These are phyloP conservation scores for Notolabrus celidotus DNA, from an alignment of 2,797 vertebrate species.

Conservation along the genomic window DNA sequence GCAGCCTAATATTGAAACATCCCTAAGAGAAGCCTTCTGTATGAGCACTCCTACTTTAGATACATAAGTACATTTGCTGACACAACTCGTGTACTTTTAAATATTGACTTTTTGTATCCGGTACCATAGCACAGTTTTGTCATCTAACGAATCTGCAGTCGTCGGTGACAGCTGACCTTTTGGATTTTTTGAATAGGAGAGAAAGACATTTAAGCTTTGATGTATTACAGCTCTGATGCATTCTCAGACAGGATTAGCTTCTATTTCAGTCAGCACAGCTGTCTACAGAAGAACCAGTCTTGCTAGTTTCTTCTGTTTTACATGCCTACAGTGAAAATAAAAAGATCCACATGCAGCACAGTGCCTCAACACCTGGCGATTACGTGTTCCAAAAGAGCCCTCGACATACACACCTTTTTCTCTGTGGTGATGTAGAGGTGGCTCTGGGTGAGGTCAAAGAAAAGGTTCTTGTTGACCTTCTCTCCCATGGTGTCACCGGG, in stretches of 20 bases:
- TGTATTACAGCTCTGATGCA: not conserved
- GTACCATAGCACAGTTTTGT: not conserved
- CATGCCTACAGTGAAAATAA: not conserved
- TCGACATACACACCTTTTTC: conserved; percentile 86
- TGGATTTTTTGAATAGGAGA: not conserved
- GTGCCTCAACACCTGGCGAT: not conserved
- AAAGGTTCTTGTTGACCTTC: conserved; percentile 92
- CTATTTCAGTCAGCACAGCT: not conserved
- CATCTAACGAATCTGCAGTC: not conserved
- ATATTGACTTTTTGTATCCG: not conserved
- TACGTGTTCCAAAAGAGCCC: not conserved
- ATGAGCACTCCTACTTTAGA: not conserved
- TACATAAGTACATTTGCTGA: not conserved
- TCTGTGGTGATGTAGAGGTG: conserved; percentile 94
- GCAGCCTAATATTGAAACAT: too few relatives aligned
- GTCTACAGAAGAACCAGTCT: not conserved
- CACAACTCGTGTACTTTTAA: not conserved
- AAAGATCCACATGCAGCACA: not conserved
- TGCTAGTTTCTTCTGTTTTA: not conserved
- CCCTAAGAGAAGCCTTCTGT: not conserved
- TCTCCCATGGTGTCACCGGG: conserved; percentile 82
- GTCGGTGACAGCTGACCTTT: not conserved
- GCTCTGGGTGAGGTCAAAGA: conserved; percentile 87
- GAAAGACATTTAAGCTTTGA: not conserved
- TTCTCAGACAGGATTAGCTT: not conserved